phyloP scores from a whole-genome alignment of 2,888 invertebrate species.

The Electrophaes corylata region DNA sequence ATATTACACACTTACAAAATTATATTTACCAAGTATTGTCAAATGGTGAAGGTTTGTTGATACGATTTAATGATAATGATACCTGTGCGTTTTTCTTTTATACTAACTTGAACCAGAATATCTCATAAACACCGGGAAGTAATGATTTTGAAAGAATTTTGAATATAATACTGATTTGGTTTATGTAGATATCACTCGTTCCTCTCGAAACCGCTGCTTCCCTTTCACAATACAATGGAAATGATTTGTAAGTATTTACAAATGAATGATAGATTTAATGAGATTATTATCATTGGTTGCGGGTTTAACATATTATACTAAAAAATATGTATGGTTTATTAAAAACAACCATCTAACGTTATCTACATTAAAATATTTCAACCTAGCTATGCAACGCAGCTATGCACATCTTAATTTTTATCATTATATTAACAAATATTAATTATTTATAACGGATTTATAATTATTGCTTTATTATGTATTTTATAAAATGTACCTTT shows the following conservation, averaged over 20 bases:
- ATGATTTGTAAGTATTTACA: slow-evolving; percentile 62
- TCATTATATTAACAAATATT: background rate
- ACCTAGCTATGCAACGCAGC: slow-evolving; percentile 25
- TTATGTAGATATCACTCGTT: slow-evolving; percentile 69
- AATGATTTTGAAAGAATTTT: slow-evolving; percentile 40
- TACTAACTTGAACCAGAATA: slow-evolving; percentile 65
- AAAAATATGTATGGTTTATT: slow-evolving; percentile 9
- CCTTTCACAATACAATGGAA: slow-evolving; percentile 43
- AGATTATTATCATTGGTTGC: slow-evolving; percentile 54
- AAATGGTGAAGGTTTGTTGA: slow-evolving; percentile 74
- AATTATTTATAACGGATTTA: slow-evolving; percentile 1
- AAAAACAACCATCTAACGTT: slow-evolving; percentile 7
- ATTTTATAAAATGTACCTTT: background rate
- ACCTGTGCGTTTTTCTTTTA: slow-evolving; percentile 77
- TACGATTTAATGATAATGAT: slow-evolving; percentile 60
- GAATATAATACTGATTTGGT: slow-evolving; percentile 64
- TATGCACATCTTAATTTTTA: slow-evolving; percentile 11
- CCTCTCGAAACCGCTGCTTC: slow-evolving; percentile 41
- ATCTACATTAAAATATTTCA: slow-evolving; percentile 19
- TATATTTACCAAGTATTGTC: slow-evolving; percentile 84
- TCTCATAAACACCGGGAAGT: slow-evolving; percentile 58
- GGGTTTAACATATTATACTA: slow-evolving; percentile 35
- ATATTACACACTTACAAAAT: slow-evolving; percentile 79
- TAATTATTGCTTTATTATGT: slow-evolving; percentile 9
- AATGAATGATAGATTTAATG: slow-evolving; percentile 58